These are phyloP conservation scores for Calephelis perditalis DNA, from an alignment of 2,888 invertebrate genomes.

Conservation along the genomic window DNA sequence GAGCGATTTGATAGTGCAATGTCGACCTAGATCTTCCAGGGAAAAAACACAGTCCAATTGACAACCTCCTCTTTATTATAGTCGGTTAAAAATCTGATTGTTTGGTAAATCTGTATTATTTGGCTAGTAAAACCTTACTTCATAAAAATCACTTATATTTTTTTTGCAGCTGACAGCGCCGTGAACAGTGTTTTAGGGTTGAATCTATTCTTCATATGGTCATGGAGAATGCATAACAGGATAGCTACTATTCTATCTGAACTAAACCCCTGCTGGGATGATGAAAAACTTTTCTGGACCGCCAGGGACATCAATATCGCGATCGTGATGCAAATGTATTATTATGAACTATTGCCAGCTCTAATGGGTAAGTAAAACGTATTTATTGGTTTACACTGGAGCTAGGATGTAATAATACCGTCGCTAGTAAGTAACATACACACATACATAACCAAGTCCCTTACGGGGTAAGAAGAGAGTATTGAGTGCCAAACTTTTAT, in stretches of 20 bases:
- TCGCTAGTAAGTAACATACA: too few relatives aligned
- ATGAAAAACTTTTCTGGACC: slow-evolving; percentile 39
- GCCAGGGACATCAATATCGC: slow-evolving; percentile 47
- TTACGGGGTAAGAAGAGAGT: too few relatives aligned
- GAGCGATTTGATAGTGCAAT: too few relatives aligned
- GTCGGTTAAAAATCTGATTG: too few relatives aligned
- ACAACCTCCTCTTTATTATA: too few relatives aligned
- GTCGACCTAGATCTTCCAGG: too few relatives aligned
- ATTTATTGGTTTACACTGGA: too few relatives aligned
- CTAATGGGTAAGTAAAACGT: slow-evolving; percentile 37
- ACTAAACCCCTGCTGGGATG: slow-evolving; percentile 46
- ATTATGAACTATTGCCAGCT: slow-evolving; percentile 38
- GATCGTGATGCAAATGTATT: slow-evolving; percentile 35
- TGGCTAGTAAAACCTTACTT: slow-evolving; percentile 1
- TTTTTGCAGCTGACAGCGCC: slow-evolving; percentile 32
- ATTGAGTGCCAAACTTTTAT: too few relatives aligned
- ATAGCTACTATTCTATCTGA: slow-evolving; percentile 36
- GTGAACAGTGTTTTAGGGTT: slow-evolving; percentile 32
- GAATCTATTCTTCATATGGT: slow-evolving; percentile 39
- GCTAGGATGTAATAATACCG: too few relatives aligned
- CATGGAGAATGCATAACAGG: slow-evolving; percentile 43
- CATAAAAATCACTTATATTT: background rate
- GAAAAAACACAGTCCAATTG: too few relatives aligned
- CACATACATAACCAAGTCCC: too few relatives aligned
- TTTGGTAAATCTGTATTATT: too few relatives aligned